Base-by-base conservation (phyloP, 2,797 vertebrate species). In the Lates japonicus region DNA sequence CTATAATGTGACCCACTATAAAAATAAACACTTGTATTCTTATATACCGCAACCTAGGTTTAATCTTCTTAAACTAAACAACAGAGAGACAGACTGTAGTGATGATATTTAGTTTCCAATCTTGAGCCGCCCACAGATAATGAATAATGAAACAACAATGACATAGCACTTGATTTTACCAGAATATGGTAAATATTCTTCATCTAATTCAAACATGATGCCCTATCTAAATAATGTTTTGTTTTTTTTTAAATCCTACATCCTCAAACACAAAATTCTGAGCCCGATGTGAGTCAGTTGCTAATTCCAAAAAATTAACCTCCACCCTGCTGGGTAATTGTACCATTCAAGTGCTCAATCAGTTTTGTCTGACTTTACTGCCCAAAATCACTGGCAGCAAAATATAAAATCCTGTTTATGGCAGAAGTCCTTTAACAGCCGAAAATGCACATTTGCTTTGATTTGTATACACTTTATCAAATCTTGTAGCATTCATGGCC, bases 111-210 rank as follows among this genome's bases (percentile, higher is more conserved):
- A 60, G 66, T 70, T 67, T 25, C 58, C 66, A 41, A 64, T 70
- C 41, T 68, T 71, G 44, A 75, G 73, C 51, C 10, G 25, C 49
- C 63, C 54, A 64, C 60, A 33, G 59, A 71, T 42, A 3, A 67
- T 83, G 44, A 67, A 76, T 77, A 76, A 84, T 76, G 31, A 70
- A 72, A 73, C 65, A 61, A 49, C 73, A 63, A 49, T 66, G 70
- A 73, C 76, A 80, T 67, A 66, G 64, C 66, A 46, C 46, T 59
- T 25, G 33, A 22, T 58, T 84, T 74, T 58, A 73, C 59, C 57
- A 60, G 52, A 80, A 69, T 49, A 41, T 59, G 60, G 68, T n/a
- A n/a, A n/a, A n/a, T n/a, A 48, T 68, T 22, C 67, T 73, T 48
- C 12, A 31, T 37, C 19, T 61, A 46, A 72, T 59, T 72, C 44